Evolutionary conservation across 2,797 vertebrate genomes (phyloP).

Genomic region (Arnoldichthys spilopterus): DNA sequence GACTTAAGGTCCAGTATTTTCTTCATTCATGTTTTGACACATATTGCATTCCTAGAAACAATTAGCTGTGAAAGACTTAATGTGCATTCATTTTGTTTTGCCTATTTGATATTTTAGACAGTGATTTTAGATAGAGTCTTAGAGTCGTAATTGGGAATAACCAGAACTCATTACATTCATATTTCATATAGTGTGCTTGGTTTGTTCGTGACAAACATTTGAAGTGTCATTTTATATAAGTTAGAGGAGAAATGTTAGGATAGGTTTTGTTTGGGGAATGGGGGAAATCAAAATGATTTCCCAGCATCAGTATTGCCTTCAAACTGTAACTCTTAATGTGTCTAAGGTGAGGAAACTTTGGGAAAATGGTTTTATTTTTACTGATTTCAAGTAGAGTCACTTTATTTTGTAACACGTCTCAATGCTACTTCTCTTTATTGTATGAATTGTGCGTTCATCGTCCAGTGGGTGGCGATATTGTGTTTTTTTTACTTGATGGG

Average conservation of each 20-base stretch:
- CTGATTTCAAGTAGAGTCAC: slow-evolving; percentile 27
- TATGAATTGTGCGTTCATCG: slow-evolving; percentile 40
- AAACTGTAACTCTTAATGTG: slow-evolving; percentile 31
- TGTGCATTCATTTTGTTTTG: slow-evolving; percentile 15
- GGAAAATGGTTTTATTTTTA: slow-evolving; percentile 10
- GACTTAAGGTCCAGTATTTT: background rate
- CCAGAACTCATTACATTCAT: slow-evolving; percentile 38
- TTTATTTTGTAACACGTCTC: slow-evolving; percentile 44
- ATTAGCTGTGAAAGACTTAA: background rate
- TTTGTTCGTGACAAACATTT: slow-evolving; percentile 37
- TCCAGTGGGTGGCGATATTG: slow-evolving; percentile 58
- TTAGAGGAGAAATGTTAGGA: slow-evolving; percentile 2
- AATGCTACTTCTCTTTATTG: slow-evolving; percentile 32
- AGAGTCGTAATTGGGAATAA: slow-evolving; percentile 37
- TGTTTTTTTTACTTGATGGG: slow-evolving; percentile 41
- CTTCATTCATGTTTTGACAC: background rate
- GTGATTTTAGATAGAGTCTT: slow-evolving; percentile 29
- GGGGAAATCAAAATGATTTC: slow-evolving; percentile 6
- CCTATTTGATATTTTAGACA: slow-evolving; percentile 39
- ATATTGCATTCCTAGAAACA: slow-evolving; percentile 8
- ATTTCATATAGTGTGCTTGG: slow-evolving; percentile 13
- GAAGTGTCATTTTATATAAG: slow-evolving; percentile 21
- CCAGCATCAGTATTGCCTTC: slow-evolving; percentile 22
- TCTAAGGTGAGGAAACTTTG: slow-evolving; percentile 25
- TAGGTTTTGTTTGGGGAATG: slow-evolving; percentile 11